Base-by-base conservation (phyloP, 2,888 invertebrate genomes). In the Eupithecia pulchellata region DNA sequence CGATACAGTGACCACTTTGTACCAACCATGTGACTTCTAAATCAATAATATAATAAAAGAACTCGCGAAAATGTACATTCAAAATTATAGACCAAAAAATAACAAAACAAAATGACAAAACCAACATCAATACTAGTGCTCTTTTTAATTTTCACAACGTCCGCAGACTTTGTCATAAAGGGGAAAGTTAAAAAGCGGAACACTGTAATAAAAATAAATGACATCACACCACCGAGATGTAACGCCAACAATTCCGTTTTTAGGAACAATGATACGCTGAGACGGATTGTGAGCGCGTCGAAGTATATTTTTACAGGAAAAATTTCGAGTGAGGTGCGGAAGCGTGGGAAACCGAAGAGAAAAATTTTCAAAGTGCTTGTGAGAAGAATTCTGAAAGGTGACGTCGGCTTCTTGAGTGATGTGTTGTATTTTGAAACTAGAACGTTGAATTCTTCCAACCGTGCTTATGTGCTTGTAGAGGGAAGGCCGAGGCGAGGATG, bases 221-320 rank as follows among this genome's bases (percentile, higher is more conserved):
- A 89, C 76, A 85, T 84, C 80, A 82, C 84, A 72, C 84, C 89
- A 73, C 86, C 85, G 78, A 82, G 84, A 80, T 93, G 93, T 82
- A 88, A 86, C 79, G 84, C 88, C 77, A 91, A 91, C 80, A 87
- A 86, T 83, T 86, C 91, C 76, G 83, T 91, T 82, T 91, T 92
- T 85, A 89, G 89, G 86, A 90, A 91, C 86, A 89, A 90, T 86
- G 88, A 89, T 77, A 86, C 89, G 75, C 84, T 93, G 78, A 87
- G 84, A 80, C 87, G 86, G 77, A 85, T 92, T 79, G 91, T 93
- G 80, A 81, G 84, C 71, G 83, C 87, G 69, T 93, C 94, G 32
- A 90, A 91, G 81, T 93, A 90, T 79, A 92, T 94, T 86, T 94
- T 94, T 79, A 94, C 94, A 30, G 94, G 94, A 66, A 94, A 94